A percentile compares a stretch with the other conserved stretches of the same genome.
phyloP scores from a whole-genome alignment of 2,888 invertebrate genomes.

The Polymixis flavicincta region DNA sequence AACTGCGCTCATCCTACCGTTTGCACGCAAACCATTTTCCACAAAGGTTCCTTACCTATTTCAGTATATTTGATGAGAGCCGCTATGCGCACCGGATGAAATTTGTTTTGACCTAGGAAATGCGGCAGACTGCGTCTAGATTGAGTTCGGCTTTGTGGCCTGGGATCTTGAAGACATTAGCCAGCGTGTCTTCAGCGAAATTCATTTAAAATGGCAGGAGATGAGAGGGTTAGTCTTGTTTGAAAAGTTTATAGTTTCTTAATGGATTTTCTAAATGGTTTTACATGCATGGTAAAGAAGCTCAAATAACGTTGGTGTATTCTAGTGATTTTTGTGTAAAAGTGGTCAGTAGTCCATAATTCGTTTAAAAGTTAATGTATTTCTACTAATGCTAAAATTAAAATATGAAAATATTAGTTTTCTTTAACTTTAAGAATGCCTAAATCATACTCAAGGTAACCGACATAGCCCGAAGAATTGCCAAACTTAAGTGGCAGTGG shows the following conservation, averaged over 20 bases:
- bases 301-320: not conserved
- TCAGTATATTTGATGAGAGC: constrained; percentile 66
- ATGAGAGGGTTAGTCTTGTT: constrained; percentile 42
- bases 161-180: constrained; percentile 61
- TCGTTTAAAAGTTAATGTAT: too few relatives aligned
- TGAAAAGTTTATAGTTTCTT: not conserved
- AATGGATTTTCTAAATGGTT: not conserved
- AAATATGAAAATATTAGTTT: too few relatives aligned
- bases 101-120: constrained; percentile 74
- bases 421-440: too few relatives aligned
- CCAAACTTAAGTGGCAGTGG: too few relatives aligned
- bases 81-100: constrained; percentile 53
- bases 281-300: not conserved
- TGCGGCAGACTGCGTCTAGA: constrained; percentile 64
- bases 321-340: not conserved
- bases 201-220: constrained; percentile 62
- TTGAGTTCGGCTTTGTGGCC: constrained; percentile 70
- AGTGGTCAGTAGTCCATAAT: too few relatives aligned
- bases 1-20: constrained; percentile 30
- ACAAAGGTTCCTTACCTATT: constrained; percentile 75
- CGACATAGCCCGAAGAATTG: too few relatives aligned
- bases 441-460: too few relatives aligned
- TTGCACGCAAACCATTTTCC: constrained; percentile 65
- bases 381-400: too few relatives aligned
- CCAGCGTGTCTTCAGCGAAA: constrained; percentile 37